These are phyloP conservation scores for Phalacrocorax aristotelis DNA, from an alignment of 2,113 vertebrate genomes.

Conservation along the genomic window DNA sequence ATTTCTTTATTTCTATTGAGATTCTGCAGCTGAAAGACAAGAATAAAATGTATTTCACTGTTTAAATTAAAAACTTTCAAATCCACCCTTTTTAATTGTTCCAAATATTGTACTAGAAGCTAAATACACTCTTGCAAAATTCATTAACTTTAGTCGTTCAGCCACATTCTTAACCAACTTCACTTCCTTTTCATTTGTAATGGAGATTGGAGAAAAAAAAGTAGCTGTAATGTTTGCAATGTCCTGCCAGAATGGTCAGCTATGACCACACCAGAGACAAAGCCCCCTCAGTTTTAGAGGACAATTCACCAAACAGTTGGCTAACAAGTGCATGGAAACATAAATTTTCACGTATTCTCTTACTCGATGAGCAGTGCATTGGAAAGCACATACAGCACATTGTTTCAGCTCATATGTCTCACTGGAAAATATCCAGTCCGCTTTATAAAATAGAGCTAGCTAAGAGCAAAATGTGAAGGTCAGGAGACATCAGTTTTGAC, in stretches of 20 bases:
- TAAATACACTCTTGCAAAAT: background rate
- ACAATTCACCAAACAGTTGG: background rate
- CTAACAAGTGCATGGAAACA: background rate
- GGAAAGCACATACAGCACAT: background rate
- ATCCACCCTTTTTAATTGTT: background rate
- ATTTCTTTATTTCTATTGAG: background rate
- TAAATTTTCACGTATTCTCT: background rate
- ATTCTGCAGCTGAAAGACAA: background rate
- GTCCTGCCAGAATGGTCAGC: background rate
- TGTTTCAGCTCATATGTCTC: background rate
- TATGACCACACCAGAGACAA: background rate
- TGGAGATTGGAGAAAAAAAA: background rate
- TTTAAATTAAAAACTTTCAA: background rate
- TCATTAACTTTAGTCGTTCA: background rate
- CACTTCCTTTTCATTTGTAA: background rate
- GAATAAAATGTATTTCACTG: background rate
- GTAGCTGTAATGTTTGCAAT: background rate
- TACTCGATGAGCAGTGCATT: background rate
- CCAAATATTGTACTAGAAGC: background rate
- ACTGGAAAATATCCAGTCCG: background rate
- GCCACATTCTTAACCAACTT: slow-evolving; percentile 20
- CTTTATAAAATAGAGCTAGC: background rate
- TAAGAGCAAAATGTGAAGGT: background rate
- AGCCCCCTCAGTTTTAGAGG: background rate
- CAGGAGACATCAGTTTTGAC: background rate